These are phyloP conservation scores for Athrips mouffetella DNA, from an alignment of 2,888 invertebrate genomes.

Conservation along the genomic window DNA sequence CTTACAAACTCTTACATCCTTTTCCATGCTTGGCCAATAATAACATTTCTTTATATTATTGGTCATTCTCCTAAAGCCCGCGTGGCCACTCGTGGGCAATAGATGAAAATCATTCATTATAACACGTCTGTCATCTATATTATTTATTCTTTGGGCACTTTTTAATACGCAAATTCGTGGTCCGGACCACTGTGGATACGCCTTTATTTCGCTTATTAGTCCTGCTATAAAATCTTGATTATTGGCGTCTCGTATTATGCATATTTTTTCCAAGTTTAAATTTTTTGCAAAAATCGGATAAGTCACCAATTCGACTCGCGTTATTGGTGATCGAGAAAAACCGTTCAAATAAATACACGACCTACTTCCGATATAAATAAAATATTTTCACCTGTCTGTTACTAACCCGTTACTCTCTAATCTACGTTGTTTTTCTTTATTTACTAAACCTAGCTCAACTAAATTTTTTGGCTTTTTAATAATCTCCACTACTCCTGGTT, in stretches of 20 bases:
- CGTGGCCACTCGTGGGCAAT: slow-evolving; percentile 20
- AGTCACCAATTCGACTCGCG: no score
- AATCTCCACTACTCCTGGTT: not conserved
- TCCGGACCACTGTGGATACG: not conserved
- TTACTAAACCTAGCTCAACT: not conserved
- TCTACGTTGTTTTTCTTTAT: not conserved
- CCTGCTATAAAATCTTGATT: not conserved
- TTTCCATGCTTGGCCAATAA: slow-evolving; percentile 17
- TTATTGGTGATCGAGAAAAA: no score
- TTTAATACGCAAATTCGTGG: not conserved
- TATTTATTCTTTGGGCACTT: not conserved
- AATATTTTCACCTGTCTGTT: not conserved
- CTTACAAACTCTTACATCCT: slow-evolving; percentile 22
- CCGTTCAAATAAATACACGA: no score
- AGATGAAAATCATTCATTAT: slow-evolving; percentile 19
- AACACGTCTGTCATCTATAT: slow-evolving; percentile 7
- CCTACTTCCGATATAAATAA: not conserved
- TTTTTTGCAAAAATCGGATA: not conserved
- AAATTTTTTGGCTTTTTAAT: not conserved
- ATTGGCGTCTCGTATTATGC: not conserved
- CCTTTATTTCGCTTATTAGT: not conserved
- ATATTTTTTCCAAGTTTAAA: not conserved
- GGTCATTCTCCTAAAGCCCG: slow-evolving; percentile 16
- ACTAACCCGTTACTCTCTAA: not conserved
- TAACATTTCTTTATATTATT: slow-evolving; percentile 18